These are phyloP conservation scores for Caenorhabditis macrosperma DNA, from an alignment of 2,888 invertebrate genomes.

Conservation along the genomic window DNA sequence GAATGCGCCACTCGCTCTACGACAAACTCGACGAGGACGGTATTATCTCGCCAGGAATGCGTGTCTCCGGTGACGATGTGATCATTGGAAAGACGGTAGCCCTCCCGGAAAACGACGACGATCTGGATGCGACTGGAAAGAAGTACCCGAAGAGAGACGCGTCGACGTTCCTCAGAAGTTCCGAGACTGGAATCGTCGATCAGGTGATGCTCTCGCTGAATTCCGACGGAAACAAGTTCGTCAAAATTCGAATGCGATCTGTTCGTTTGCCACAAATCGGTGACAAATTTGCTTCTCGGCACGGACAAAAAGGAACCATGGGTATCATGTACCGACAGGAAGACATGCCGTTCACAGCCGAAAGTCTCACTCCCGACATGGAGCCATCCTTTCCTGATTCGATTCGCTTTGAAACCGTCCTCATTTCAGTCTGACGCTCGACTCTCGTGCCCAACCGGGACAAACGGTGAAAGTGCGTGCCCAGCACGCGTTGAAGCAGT, in stretches of 20 bases:
- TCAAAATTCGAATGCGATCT: slow-evolving; percentile 97
- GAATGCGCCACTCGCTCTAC: slow-evolving; percentile 91
- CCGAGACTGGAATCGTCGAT: slow-evolving; percentile 99
- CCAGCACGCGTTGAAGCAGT: too few relatives aligned
- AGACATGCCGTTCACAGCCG: slow-evolving; percentile 84
- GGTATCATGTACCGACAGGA: slow-evolving; percentile 93
- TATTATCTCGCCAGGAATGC: slow-evolving; percentile 97
- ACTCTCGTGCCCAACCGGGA: too few relatives aligned
- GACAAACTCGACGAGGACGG: slow-evolving; percentile 99
- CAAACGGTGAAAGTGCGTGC: too few relatives aligned
- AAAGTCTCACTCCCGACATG: slow-evolving; percentile 98
- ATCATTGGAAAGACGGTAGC: slow-evolving; percentile 87
- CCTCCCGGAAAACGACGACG: slow-evolving; percentile 86
- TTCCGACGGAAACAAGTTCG: slow-evolving; percentile 98
- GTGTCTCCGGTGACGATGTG: slow-evolving; percentile 99
- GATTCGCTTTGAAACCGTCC: slow-evolving; percentile 97
- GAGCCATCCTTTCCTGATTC: too few relatives aligned
- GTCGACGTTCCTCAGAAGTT: slow-evolving; percentile 97
- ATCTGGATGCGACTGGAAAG: slow-evolving; percentile 83
- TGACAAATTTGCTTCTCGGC: slow-evolving; percentile 98
- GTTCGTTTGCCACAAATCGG: slow-evolving; percentile 99
- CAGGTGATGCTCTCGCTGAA: slow-evolving; percentile 99
- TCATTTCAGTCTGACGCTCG: slow-evolving; percentile 95
- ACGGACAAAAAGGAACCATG: slow-evolving; percentile 98
- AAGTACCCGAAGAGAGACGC: slow-evolving; percentile 89